Evolutionary conservation across 2,113 vertebrate genomes (phyloP).

Genomic region (Etheostoma cragini): DNA sequence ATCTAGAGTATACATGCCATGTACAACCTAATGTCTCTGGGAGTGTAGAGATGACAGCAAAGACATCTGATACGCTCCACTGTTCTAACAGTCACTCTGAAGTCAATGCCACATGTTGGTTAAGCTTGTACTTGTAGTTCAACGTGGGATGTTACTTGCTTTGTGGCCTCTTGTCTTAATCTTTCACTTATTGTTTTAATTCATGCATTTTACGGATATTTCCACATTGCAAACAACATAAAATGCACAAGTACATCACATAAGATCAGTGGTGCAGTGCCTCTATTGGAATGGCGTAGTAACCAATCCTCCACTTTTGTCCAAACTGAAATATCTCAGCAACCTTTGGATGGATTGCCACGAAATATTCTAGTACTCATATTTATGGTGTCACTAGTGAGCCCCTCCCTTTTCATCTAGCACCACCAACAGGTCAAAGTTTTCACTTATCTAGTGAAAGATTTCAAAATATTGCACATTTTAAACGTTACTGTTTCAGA

Average conservation of each 20-base stretch:
- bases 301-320: background rate
- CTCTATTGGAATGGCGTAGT: background rate
- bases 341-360: background rate
- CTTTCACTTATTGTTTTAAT: background rate
- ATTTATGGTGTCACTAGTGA: background rate
- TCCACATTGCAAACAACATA: background rate
- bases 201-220: background rate
- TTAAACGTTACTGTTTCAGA: too few relatives aligned
- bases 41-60: slow-evolving; percentile 12
- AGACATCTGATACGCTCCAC: background rate
- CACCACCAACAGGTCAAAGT: background rate
- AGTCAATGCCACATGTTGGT: slow-evolving; percentile 18
- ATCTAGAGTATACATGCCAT: background rate
- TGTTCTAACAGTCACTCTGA: slow-evolving; percentile 6
- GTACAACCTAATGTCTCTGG: slow-evolving; percentile 15
- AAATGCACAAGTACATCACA: background rate
- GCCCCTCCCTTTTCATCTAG: background rate
- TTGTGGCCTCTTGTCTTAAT: background rate
- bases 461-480: background rate
- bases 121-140: background rate
- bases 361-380: background rate
- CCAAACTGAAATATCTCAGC: background rate
- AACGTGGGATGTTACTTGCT: background rate
- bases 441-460: background rate
- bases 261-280: background rate